Percentiles rank a stretch among this genome's conserved stretches.
Conservation (phyloP, 2,797 vertebrate genomes). For the Miichthys miiuy region DNA sequence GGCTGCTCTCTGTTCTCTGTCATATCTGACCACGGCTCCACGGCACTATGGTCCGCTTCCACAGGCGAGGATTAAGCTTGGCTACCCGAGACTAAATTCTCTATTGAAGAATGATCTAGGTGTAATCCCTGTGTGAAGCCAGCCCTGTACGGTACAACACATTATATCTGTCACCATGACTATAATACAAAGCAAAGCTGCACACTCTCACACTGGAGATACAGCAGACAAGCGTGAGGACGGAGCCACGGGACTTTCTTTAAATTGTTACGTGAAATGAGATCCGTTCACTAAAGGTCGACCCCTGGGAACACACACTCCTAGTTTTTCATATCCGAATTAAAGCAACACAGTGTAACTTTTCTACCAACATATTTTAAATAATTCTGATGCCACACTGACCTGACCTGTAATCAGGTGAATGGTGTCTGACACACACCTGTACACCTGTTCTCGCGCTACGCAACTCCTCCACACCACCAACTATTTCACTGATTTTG, state of each 20-base stretch:
- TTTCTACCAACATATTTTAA: too few species aligned
- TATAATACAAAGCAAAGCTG: slow-evolving; percentile 56
- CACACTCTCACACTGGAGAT: slow-evolving; percentile 43
- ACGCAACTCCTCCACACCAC: too few species aligned
- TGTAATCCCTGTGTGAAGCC: slow-evolving; percentile 80
- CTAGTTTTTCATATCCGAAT: slow-evolving; percentile 38
- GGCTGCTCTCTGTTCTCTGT: slow-evolving; percentile 75
- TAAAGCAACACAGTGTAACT: too few species aligned
- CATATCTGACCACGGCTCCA: slow-evolving; percentile 68
- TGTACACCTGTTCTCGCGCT: too few species aligned
- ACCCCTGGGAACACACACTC: slow-evolving; percentile 22
- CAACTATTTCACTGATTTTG: too few species aligned
- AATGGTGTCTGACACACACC: too few species aligned
- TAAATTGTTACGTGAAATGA: slow-evolving; percentile 46
- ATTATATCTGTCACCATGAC: slow-evolving; percentile 65
- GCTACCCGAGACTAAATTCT: slow-evolving; percentile 72
- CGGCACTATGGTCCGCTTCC: slow-evolving; percentile 59
- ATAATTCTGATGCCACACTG: too few species aligned
- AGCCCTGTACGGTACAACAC: slow-evolving; percentile 55
- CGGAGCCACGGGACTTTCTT: slow-evolving; percentile 35
- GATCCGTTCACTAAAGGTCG: slow-evolving; percentile 38
- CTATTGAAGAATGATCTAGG: slow-evolving; percentile 75
- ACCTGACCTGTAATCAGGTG: too few species aligned
- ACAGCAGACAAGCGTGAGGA: slow-evolving; percentile 27
- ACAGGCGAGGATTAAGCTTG: slow-evolving; percentile 68